Evolutionary conservation across 2,113 vertebrate genomes (phyloP).

Genomic region (Pantherophis guttatus): DNA sequence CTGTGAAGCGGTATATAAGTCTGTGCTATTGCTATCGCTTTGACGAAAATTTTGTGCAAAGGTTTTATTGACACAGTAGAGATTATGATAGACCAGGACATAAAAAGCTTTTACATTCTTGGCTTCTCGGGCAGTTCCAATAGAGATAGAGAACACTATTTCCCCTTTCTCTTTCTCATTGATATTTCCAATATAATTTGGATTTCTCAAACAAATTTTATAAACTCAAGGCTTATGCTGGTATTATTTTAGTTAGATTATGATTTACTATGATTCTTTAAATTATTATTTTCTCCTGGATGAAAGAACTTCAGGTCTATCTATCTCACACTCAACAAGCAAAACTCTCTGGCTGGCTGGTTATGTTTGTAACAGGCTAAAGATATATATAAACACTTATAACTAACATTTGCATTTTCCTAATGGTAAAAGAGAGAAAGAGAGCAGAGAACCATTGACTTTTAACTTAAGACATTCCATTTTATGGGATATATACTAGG

Average conservation of each 20-base stretch:
- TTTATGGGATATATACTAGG: neutral
- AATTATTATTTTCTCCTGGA: neutral
- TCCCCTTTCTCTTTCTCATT: neutral
- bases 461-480: neutral
- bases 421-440: neutral
- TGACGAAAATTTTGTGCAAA: neutral
- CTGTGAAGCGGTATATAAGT: too few species aligned
- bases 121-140: neutral
- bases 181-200: neutral
- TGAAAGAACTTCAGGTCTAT: neutral
- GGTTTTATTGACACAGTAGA: neutral
- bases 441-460: neutral
- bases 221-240: neutral
- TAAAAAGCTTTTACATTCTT: neutral
- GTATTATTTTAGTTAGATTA: neutral
- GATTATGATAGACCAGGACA: neutral
- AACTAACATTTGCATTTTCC: neutral
- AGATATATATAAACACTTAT: neutral
- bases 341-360: neutral
- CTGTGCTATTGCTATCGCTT: too few species aligned
- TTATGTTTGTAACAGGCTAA: neutral
- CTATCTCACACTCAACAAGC: neutral
- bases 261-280: neutral
- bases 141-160: neutral
- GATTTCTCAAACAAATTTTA: neutral